phyloP scores from a whole-genome alignment of 2,797 vertebrate species.

The Sebastes ruberrimus region DNA sequence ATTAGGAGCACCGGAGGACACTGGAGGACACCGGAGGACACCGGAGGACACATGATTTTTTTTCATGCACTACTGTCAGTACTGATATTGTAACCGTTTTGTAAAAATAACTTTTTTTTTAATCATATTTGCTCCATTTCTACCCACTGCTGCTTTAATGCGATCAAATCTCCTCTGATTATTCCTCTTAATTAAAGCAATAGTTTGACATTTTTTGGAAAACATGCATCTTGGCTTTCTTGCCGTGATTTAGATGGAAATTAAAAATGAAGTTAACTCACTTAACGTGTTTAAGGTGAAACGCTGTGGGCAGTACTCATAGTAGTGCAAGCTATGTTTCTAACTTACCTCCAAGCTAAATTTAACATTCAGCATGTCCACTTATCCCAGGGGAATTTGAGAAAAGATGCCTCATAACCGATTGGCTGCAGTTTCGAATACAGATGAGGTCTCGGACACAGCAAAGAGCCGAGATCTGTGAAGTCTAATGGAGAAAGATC shows the following conservation, averaged over 20 bases:
- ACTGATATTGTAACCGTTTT: no score
- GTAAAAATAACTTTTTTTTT: no score
- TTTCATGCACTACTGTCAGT: no score
- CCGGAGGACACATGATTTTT: no score
- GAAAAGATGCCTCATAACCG: neutral
- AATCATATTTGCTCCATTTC: no score
- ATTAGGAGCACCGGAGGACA: no score
- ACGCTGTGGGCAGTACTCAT: neutral
- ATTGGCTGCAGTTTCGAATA: conserved; percentile 24
- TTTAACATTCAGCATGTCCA: conserved; percentile 9
- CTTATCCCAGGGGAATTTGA: neutral
- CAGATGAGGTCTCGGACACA: conserved; percentile 4
- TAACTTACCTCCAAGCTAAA: conserved; percentile 2
- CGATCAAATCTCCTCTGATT: no score
- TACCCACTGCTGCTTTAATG: no score
- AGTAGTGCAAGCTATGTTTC: neutral
- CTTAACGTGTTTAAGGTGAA: neutral
- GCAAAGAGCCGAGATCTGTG: neutral
- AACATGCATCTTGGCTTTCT: neutral
- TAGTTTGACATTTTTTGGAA: neutral
- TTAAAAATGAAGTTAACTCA: neutral
- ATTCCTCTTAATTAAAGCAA: neutral
- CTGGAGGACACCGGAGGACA: no score
- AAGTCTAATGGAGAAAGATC: conserved; percentile 14
- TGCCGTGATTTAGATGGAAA: neutral